phyloP scores from a whole-genome alignment of 2,797 vertebrate genomes.

The Holocentrus rufus region DNA sequence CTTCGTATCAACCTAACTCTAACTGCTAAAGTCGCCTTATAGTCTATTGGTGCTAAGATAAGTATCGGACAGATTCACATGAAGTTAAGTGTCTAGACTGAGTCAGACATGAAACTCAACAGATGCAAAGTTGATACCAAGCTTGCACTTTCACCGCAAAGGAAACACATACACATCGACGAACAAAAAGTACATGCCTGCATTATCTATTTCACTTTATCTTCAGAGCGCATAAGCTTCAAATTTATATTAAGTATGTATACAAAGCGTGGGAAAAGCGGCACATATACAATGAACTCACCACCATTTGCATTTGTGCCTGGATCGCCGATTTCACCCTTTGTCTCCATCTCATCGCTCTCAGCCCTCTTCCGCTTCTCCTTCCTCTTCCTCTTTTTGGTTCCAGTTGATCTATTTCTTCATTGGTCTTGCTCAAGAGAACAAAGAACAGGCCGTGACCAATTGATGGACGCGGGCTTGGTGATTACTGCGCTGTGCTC shows the following conservation, averaged over 20 bases:
- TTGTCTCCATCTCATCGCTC: constrained; percentile 62
- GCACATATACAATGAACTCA: constrained; percentile 56
- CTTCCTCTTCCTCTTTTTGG: constrained; percentile 67
- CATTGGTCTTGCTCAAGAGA: constrained; percentile 33
- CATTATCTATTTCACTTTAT: neutral
- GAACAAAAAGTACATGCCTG: neutral
- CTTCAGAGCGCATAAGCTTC: neutral
- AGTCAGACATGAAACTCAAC: too few species aligned
- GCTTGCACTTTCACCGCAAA: too few species aligned
- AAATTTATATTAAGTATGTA: neutral
- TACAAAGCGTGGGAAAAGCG: neutral
- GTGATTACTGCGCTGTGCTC: too few species aligned
- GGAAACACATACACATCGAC: too few species aligned
- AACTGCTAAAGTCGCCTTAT: too few species aligned
- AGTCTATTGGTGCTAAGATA: too few species aligned
- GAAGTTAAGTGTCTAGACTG: too few species aligned
- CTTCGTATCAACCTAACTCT: too few species aligned
- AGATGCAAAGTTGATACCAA: too few species aligned
- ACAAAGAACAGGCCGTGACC: neutral
- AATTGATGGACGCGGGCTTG: neutral
- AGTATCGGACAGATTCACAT: too few species aligned
- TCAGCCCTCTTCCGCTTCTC: constrained; percentile 26
- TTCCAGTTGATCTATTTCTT: constrained; percentile 52
- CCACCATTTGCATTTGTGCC: constrained; percentile 38
- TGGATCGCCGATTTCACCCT: constrained; percentile 24